These are phyloP conservation scores for Drosophila quinaria DNA, from an alignment of 2,888 invertebrate species.

Conservation along the genomic window DNA sequence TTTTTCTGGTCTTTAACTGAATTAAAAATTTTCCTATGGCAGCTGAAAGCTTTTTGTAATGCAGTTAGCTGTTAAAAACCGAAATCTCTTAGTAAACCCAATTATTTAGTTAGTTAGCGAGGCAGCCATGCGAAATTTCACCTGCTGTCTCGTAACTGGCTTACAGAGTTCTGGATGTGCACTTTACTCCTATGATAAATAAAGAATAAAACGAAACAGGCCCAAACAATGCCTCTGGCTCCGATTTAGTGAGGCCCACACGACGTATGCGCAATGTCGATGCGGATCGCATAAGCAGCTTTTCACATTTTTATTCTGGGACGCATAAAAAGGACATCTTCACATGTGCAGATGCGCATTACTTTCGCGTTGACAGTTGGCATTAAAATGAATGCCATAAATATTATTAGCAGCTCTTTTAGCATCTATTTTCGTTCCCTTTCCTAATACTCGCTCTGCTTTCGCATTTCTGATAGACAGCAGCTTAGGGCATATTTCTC, in stretches of 20 bases:
- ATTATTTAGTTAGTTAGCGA: conserved; percentile 29
- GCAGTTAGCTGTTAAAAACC: conserved; percentile 5
- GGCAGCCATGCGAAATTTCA: conserved; percentile 17
- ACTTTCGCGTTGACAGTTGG: conserved; percentile 71
- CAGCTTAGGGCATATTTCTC: conserved; percentile 51
- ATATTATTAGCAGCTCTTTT: conserved; percentile 69
- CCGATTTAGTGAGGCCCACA: conserved; percentile 14
- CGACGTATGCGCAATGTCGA: conserved; percentile 58
- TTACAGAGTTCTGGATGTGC: conserved; percentile 46
- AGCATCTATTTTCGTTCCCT: conserved; percentile 17
- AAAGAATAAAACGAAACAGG: conserved; percentile 49
- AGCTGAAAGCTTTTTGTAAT: conserved; percentile 17
- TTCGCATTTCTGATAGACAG: conserved; percentile 41
- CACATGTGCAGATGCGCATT: conserved; percentile 54
- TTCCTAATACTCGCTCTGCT: not conserved
- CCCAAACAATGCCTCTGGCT: not conserved
- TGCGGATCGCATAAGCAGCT: conserved; percentile 54
- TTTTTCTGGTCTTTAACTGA: conserved; percentile 3
- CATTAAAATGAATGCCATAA: conserved; percentile 75
- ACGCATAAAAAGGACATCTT: conserved; percentile 50
- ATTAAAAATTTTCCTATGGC: conserved; percentile 9
- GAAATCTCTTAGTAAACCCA: conserved; percentile 25
- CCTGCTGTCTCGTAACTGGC: conserved; percentile 38
- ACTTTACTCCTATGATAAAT: conserved; percentile 75
- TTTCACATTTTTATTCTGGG: conserved; percentile 29